Evolutionary conservation across 2,888 invertebrate genomes (phyloP), one percentile per base, ranked within the genome.

Genomic region (Melikaiella ostensackeni): DNA sequence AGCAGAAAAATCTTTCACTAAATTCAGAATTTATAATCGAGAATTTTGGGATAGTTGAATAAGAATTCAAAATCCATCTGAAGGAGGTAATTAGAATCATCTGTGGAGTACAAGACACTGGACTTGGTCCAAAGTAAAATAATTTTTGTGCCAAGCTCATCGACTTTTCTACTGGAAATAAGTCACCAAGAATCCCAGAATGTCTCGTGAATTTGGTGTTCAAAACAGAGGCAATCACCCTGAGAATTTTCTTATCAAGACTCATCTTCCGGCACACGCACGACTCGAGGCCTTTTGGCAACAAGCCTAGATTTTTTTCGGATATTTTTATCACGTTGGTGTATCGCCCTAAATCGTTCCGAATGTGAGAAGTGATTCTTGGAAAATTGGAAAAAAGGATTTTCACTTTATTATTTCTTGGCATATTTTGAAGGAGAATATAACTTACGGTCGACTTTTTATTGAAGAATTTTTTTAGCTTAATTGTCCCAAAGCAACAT

Each of bases 281-380:
- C 70, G 11, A 19, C 81, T 81, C 87, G 86, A 86, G 86, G 85
- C 84, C 83, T 83, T 81, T 88, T 89, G 89, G 89, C 89, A 75
- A 38, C 35, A 46, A 81, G 89, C 89, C 89, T 86, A 89, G 84
- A 89, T 88, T 87, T 89, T 88, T 88, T 86, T 75, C 50, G 84
- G 86, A 86, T 89, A 89, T 89, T 89, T 89, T 89, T 70, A 70
- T 70, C 70, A 70, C 70, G 46, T 70, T 50, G 30, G 50, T 30
- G 42, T 70, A 70, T 50, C 70, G 70, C 70, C 42, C 70, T 70
- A 70, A 70, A 70, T 70, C 70, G 70, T 50, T 70, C 63, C 35
- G 33, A 21, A 63, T 9, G 33, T 63, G 6, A 33, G 35, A 38
- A n/a, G 50, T 59, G 27, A 27, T 24, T 59, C 59, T 59, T 27